Percentiles rank a stretch among this genome's conserved stretches.
Evolutionary conservation across 2,888 invertebrate species (phyloP).

Genomic region (Cordilura impudica): DNA sequence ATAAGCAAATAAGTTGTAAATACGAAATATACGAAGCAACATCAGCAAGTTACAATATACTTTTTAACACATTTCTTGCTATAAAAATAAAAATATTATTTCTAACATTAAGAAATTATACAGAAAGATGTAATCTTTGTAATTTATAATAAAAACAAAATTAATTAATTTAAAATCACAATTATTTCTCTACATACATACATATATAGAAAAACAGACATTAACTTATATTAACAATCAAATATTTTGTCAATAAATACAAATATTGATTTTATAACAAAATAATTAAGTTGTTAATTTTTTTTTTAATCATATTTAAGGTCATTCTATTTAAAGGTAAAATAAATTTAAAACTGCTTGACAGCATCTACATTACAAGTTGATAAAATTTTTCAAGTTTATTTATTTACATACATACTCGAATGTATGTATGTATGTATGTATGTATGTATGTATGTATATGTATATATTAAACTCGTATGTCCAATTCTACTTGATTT

Average conservation of each 20-base stretch:
- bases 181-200: too few relatives aligned
- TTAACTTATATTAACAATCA: too few relatives aligned
- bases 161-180: not conserved
- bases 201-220: too few relatives aligned
- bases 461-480: not conserved
- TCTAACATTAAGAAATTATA: slow-evolving; percentile 8
- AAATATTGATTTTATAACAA: too few relatives aligned
- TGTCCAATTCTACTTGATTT: too few relatives aligned
- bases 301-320: slow-evolving; percentile 33
- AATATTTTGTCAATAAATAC: too few relatives aligned
- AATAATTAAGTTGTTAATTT: too few relatives aligned
- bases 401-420: slow-evolving; percentile 31
- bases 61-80: too few relatives aligned
- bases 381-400: slow-evolving; percentile 50
- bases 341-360: slow-evolving; percentile 46
- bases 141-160: not conserved
- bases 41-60: not conserved
- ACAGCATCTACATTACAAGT: slow-evolving; percentile 45
- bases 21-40: not conserved
- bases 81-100: not conserved
- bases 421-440: not conserved
- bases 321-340: slow-evolving; percentile 42
- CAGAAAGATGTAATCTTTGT: not conserved
- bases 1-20: not conserved
- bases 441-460: not conserved